Conservation (phyloP, 1,140 invertebrate genomes). For the Monochamus saltuarius region DNA sequence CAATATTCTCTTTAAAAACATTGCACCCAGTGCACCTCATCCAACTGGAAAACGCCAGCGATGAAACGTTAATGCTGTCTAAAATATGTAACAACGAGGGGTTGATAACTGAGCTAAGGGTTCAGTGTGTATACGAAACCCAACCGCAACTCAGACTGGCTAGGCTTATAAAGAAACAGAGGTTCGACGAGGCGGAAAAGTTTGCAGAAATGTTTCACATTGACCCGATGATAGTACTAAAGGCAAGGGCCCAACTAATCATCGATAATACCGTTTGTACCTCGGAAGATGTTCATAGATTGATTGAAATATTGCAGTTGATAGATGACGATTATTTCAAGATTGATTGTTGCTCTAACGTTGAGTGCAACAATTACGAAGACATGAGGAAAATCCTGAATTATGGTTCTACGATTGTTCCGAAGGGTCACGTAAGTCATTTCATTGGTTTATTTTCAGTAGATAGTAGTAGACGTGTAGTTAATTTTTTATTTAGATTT, state of each 20-base stretch:
- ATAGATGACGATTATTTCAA: conserved; percentile 33
- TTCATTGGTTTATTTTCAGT: no score
- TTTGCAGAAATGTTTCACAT: conserved; percentile 34
- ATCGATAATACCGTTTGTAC: conserved; percentile 30
- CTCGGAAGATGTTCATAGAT: conserved; percentile 32
- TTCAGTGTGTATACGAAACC: conserved; percentile 34
- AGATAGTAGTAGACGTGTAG: no score
- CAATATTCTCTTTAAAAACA: conserved; percentile 33
- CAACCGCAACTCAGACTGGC: conserved; percentile 32
- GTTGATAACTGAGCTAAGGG: conserved; percentile 27
- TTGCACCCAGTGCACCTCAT: conserved; percentile 25
- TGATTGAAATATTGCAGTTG: conserved; percentile 32
- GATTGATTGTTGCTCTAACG: conserved; percentile 31
- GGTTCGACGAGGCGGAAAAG: conserved; percentile 41
- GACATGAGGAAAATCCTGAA: conserved; percentile 36
- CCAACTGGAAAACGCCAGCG: conserved; percentile 22
- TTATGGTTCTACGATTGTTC: conserved; percentile 29
- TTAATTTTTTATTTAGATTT: no score
- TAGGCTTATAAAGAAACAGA: conserved; percentile 28
- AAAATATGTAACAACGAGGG: conserved; percentile 23
- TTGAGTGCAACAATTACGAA: conserved; percentile 28
- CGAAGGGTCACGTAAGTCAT: conserved; percentile 14
- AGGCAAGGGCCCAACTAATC: conserved; percentile 37
- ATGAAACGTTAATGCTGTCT: conserved; percentile 36
- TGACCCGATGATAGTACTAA: conserved; percentile 24